phyloP scores from a whole-genome alignment of 2,113 vertebrate species.

The Euleptes europaea region DNA sequence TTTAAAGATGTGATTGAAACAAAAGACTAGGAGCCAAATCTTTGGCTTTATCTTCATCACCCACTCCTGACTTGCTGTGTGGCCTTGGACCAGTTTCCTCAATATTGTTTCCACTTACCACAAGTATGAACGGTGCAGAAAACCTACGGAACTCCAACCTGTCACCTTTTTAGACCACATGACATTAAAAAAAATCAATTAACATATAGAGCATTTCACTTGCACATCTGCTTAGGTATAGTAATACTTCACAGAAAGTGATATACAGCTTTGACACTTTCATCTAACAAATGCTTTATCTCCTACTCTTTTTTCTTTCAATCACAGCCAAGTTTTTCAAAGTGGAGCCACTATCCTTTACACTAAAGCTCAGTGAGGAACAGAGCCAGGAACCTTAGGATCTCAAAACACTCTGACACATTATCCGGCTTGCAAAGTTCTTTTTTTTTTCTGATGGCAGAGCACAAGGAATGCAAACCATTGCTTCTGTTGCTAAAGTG shows the following conservation, averaged over 20 bases:
- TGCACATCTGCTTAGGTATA: background rate
- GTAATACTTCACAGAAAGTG: background rate
- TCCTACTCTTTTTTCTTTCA: background rate
- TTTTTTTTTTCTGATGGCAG: background rate
- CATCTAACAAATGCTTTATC: background rate
- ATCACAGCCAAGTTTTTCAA: background rate
- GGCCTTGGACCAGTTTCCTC: conserved; percentile 14
- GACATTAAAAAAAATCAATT: conserved; percentile 21
- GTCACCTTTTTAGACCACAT: background rate
- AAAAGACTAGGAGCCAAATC: conserved; percentile 19
- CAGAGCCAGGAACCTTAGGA: background rate
- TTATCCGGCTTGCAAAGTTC: background rate
- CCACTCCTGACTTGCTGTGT: conserved; percentile 46
- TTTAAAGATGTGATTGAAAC: conserved; percentile 60
- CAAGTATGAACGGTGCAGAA: background rate
- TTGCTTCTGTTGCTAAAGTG: background rate
- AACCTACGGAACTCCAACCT: conserved; percentile 1
- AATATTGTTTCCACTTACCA: conserved; percentile 14
- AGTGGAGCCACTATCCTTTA: background rate
- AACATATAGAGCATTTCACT: background rate
- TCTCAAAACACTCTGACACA: background rate
- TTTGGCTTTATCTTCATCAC: conserved; percentile 42
- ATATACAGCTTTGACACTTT: background rate
- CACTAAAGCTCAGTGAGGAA: background rate
- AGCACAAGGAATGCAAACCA: too few species aligned